Conservation (phyloP, 2,113 vertebrate species). For the Melanerpes formicivorus region DNA sequence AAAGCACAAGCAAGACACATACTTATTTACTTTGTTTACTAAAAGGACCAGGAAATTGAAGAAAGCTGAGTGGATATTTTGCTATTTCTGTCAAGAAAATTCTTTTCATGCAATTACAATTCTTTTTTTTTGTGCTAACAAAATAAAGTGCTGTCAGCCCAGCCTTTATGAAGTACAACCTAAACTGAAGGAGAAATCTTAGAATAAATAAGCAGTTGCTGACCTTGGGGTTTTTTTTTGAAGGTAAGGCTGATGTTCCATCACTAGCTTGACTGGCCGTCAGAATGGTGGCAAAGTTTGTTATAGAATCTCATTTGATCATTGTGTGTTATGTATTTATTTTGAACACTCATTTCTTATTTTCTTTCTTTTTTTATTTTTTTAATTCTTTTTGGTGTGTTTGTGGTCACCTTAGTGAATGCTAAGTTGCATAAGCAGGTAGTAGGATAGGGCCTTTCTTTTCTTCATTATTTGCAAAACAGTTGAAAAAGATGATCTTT, state of each 20-base stretch:
- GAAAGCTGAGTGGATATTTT: not conserved
- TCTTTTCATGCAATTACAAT: not conserved
- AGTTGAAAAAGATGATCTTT: not conserved
- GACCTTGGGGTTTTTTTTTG: not conserved
- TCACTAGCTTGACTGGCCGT: not conserved
- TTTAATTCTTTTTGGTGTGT: not conserved
- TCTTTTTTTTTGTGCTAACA: not conserved
- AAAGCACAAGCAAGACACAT: not conserved
- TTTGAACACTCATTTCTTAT: not conserved
- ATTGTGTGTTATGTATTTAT: not conserved
- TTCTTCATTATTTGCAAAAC: not conserved
- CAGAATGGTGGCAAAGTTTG: not conserved
- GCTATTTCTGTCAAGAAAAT: not conserved
- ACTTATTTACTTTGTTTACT: not conserved
- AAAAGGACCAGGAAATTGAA: not conserved
- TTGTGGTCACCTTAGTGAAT: not conserved
- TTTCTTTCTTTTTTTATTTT: not conserved
- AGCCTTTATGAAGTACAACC: not conserved
- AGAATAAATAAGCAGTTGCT: not conserved
- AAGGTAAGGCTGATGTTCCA: not conserved
- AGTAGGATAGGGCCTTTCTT: not conserved
- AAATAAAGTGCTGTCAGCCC: not conserved
- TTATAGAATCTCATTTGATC: not conserved
- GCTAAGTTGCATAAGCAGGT: not conserved
- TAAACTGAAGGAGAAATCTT: not conserved